A percentile compares a stretch with the other conserved stretches of the same genome.
Evolutionary conservation across 2,888 invertebrate genomes (phyloP).

Genomic region (Mythimna pallens): DNA sequence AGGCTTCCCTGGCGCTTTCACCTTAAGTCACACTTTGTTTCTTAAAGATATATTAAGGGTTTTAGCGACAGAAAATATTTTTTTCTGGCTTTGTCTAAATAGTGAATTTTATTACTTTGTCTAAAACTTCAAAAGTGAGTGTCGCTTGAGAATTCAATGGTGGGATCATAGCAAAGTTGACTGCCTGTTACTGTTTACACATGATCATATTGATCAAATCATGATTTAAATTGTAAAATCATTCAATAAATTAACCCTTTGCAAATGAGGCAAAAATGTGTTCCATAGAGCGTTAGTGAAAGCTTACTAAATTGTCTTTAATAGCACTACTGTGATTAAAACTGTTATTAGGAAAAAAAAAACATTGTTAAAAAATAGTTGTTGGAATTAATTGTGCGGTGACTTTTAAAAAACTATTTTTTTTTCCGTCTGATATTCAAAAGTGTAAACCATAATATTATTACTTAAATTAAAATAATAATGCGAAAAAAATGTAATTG

Average conservation of each 20-base stretch:
- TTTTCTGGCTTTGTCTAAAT: too few relatives aligned
- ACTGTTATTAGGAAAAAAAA: slow-evolving; percentile 69
- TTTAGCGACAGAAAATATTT: too few relatives aligned
- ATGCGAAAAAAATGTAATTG: too few relatives aligned
- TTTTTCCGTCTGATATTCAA: not conserved
- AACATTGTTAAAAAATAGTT: slow-evolving; percentile 69
- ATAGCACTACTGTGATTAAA: slow-evolving; percentile 71
- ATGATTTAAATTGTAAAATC: slow-evolving; percentile 32
- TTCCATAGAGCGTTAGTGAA: slow-evolving; percentile 41
- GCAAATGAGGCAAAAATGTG: slow-evolving; percentile 51
- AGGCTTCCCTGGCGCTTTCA: too few relatives aligned
- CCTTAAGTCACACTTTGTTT: too few relatives aligned
- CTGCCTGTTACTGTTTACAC: slow-evolving; percentile 5
- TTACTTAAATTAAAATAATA: not conserved
- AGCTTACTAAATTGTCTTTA: slow-evolving; percentile 44
- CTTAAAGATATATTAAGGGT: too few relatives aligned
- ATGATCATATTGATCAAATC: slow-evolving; percentile 12
- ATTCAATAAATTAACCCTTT: slow-evolving; percentile 39
- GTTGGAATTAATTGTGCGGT: slow-evolving; percentile 59
- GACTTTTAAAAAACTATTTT: slow-evolving; percentile 45
- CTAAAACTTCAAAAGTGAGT: not conserved
- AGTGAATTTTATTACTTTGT: not conserved
- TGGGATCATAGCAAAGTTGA: not conserved
- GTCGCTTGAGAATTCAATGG: not conserved
- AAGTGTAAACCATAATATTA: not conserved